Evolutionary conservation across 1,140 invertebrate genomes (phyloP).

Genomic region (Megathymus violae): DNA sequence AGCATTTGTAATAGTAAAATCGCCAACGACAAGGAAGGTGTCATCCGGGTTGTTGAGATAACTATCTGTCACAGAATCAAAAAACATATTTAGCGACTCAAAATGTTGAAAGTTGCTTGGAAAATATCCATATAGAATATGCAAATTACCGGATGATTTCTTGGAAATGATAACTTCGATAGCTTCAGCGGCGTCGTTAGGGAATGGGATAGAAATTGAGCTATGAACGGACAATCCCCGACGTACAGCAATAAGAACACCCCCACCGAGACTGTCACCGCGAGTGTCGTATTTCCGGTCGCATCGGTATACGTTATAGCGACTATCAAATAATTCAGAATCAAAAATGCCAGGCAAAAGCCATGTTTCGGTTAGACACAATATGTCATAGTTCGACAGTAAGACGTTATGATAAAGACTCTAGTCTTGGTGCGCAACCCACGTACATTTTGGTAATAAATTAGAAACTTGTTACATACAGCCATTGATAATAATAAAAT

Average conservation of each 20-base stretch:
- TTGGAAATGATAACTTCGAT: background rate
- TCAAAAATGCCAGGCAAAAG: constrained; percentile 12
- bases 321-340: constrained; percentile 19
- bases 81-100: constrained; percentile 19
- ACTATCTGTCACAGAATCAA: constrained; percentile 17
- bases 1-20: constrained; percentile 41
- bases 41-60: constrained; percentile 22
- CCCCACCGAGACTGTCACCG: constrained; percentile 19
- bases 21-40: constrained; percentile 29
- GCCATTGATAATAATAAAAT: too few species aligned
- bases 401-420: constrained; percentile 9
- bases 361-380: constrained; percentile 33
- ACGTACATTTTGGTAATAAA: too few species aligned
- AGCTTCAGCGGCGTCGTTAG: constrained; percentile 21
- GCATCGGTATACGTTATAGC: constrained; percentile 27
- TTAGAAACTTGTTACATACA: too few species aligned
- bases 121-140: constrained; percentile 35
- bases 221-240: constrained; percentile 1
- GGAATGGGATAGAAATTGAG: background rate
- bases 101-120: constrained; percentile 8
- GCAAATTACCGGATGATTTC: background rate
- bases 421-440: constrained; percentile 34
- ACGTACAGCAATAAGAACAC: constrained; percentile 28
- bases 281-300: constrained; percentile 22
- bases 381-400: constrained; percentile 9